phyloP scores from a whole-genome alignment of 2,113 vertebrate species.

The Petroica traversi region DNA sequence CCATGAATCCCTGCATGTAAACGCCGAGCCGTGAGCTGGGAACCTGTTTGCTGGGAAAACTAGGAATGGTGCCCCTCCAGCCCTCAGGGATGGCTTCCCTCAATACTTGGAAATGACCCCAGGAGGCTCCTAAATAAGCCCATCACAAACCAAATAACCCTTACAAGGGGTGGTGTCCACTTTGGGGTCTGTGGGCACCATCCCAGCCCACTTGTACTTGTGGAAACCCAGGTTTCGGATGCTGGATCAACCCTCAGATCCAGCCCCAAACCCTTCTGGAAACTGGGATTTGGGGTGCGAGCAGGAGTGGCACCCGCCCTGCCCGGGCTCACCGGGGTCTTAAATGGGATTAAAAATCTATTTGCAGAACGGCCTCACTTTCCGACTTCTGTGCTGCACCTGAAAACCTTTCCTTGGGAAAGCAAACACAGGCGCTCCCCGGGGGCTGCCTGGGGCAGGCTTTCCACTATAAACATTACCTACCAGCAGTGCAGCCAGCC shows the following conservation, averaged over 20 bases:
- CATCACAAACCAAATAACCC: neutral
- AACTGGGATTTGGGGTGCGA: neutral
- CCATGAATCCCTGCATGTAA: rapidly evolving
- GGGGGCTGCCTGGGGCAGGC: constrained; percentile 45
- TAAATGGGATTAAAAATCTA: constrained; percentile 53
- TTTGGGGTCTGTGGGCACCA: rapidly evolving
- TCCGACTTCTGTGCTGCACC: constrained; percentile 54
- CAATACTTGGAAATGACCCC: neutral
- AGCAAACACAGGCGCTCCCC: constrained; percentile 37
- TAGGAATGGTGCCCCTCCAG: rapidly evolving
- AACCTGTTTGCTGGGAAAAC: neutral
- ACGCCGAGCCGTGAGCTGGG: rapidly evolving
- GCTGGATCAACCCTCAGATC: rapidly evolving
- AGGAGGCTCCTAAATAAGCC: neutral
- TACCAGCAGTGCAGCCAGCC: constrained; percentile 43
- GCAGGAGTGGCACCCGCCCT: rapidly evolving
- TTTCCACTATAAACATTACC: constrained; percentile 62
- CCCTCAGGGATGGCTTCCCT: neutral
- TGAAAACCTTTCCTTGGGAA: constrained; percentile 58
- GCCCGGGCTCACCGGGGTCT: rapidly evolving
- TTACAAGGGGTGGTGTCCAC: rapidly evolving
- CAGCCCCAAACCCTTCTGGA: neutral
- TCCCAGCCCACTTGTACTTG: neutral
- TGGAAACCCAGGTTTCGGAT: rapidly evolving
- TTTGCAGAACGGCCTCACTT: neutral